Evolutionary conservation across 2,113 vertebrate species (phyloP).

Genomic region (Apus apus): DNA sequence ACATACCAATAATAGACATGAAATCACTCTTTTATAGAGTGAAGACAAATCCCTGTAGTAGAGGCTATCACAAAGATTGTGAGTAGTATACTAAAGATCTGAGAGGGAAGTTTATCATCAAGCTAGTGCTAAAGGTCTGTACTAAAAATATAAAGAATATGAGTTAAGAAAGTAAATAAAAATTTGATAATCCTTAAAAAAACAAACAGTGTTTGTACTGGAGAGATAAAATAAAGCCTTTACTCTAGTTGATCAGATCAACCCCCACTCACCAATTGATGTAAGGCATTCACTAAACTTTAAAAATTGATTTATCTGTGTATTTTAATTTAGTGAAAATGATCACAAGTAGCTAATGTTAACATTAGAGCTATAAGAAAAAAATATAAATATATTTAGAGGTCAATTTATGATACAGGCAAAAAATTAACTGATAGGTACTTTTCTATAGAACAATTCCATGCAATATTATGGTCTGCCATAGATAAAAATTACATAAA

Average conservation of each 20-base stretch:
- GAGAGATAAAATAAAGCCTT: neutral
- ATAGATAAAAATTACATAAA: neutral
- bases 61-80: neutral
- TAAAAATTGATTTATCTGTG: neutral
- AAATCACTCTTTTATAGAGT: neutral
- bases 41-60: neutral
- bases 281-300: neutral
- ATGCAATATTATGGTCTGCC: neutral
- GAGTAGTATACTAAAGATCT: neutral
- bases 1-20: neutral
- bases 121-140: neutral
- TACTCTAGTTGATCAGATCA: neutral
- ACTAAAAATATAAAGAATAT: neutral
- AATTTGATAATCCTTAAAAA: neutral
- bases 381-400: neutral
- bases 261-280: accelerated
- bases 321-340: neutral
- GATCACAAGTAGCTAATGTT: neutral
- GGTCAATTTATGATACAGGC: neutral
- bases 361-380: neutral
- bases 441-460: neutral
- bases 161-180: neutral
- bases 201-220: neutral
- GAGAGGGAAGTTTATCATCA: neutral
- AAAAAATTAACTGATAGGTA: neutral